phyloP scores from a whole-genome alignment of 2,797 vertebrate genomes.

The Rachycentron canadum region DNA sequence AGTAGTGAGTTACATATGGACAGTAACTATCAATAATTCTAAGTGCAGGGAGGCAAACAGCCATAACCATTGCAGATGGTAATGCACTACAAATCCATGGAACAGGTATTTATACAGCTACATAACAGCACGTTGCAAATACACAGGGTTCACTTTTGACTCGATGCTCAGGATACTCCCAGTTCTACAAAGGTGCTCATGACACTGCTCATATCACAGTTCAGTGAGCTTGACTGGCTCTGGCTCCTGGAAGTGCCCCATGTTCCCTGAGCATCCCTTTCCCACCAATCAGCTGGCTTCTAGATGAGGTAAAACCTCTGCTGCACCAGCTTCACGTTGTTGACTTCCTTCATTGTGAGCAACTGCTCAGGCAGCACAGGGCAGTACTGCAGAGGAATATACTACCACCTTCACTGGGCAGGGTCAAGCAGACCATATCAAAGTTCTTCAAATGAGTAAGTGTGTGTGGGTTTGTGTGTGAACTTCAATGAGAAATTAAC shows the following conservation, averaged over 20 bases:
- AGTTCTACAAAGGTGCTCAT: background rate
- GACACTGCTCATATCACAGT: background rate
- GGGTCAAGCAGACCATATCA: background rate
- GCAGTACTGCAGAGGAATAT: background rate
- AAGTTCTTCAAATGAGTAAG: background rate
- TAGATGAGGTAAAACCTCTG: background rate
- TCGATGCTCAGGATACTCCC: background rate
- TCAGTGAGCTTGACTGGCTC: background rate
- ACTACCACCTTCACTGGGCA: background rate
- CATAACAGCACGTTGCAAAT: background rate
- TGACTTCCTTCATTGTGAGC: background rate
- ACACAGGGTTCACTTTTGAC: background rate
- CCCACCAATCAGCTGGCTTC: background rate
- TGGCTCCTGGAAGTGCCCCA: background rate
- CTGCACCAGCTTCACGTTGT: conserved; percentile 6
- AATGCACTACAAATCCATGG: background rate
- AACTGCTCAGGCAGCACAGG: conserved; percentile 10
- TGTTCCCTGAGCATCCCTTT: background rate
- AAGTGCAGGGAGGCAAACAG: background rate
- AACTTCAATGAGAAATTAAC: conserved; percentile 33
- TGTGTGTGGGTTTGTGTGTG: background rate
- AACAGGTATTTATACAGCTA: background rate
- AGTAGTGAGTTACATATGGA: conserved; percentile 10
- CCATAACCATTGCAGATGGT: background rate
- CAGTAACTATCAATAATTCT: conserved; percentile 6